Base-by-base conservation (phyloP, 2,888 invertebrate species). In the Dione juno region DNA sequence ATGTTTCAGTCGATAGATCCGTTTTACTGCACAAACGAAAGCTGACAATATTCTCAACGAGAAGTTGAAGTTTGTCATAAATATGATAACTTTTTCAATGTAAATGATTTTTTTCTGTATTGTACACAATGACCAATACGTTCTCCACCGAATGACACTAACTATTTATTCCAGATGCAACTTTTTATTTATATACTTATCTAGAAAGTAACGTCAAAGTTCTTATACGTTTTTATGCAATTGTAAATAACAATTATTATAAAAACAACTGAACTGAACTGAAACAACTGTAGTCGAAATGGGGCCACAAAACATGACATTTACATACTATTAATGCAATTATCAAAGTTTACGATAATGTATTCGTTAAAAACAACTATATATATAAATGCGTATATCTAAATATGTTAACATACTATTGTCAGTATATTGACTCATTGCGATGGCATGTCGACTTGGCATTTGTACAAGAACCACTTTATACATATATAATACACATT, bases 391-490 rank as follows among this genome's bases (percentile, higher is more conserved):
- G 37, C 14, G 16, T 57, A 57, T 16, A 37, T 19, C 0, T 21
- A 41, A 40, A 59, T 37, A 37, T 37, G n/a, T 21, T n/a, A 16
- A 45, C 7, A 40, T 57, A 53, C 16, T 19, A 45, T 54, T 52
- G 35, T 64, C 10, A 45, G 40, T 37, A 37, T 72, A 72, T 70
- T 72, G 71, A 72, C 71, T 74, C 76, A 76, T 63, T 54, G 69
- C 50, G 50, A 59, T 69, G 67, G 73, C 70, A 75, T 72, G 61
- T 68, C 28, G 63, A 75, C 71, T 72, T 75, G 73, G 74, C 73
- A 74, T 66, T 65, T 11, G 48, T 69, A 59, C 73, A 75, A 69
- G 65, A 63, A 69, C 43, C 69, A 19, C 21, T 57, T 21, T 48
- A 14, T 28, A 10, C 11, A 14, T n/a, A 58, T 11, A 35, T 40